Evolutionary conservation across 1,140 invertebrate genomes (phyloP), one percentile per base, ranked within the genome.

Genomic region (Thrips palmi): DNA sequence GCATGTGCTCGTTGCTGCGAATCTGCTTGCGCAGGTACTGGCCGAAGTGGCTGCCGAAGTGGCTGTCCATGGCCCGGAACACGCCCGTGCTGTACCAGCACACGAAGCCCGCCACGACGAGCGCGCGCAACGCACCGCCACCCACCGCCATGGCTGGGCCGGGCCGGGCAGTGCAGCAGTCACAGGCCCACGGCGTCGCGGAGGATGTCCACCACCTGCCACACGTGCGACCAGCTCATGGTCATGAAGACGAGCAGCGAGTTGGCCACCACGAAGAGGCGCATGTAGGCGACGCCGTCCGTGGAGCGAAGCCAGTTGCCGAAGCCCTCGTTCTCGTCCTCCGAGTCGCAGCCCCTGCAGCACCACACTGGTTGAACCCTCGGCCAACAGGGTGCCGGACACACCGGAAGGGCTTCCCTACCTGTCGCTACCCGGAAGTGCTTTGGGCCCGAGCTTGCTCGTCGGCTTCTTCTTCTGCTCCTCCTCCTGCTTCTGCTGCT

Each of bases 261-360:
- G 53, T 70, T 71, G 15, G 60, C 57, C 10, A 70, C 49, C 12
- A 71, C 65, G 44, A 71, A 71, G 2, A 69, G 46, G 40, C 60
- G 58, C 59, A 71, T 62, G 50, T 63, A 68, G 47, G 67, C 65
- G 14, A 65, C 43, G 18, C 67, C 67, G 17, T 64, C 55, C 37
- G 55, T 56, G 3, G 66, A 66, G 41, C 55, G 52, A 4, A 70
- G 45, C 69, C 69, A 71, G n/a, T 54, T 52, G 11, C 58, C 51
- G 39, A 70, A 70, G 10, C 64, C 63, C 20, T 38, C 15, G 41
- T 68, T 52, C 41, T 55, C 48, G 6, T 52, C 49, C 3, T 40
- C 30, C n/a, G n/a, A n/a, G n/a, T n/a, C n/a, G n/a, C n/a, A n/a
- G n/a, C n/a, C n/a, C n/a, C n/a, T n/a, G n/a, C n/a, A n/a, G n/a